Conservation (phyloP, 2,113 vertebrate genomes). For the Verasper variegatus region DNA sequence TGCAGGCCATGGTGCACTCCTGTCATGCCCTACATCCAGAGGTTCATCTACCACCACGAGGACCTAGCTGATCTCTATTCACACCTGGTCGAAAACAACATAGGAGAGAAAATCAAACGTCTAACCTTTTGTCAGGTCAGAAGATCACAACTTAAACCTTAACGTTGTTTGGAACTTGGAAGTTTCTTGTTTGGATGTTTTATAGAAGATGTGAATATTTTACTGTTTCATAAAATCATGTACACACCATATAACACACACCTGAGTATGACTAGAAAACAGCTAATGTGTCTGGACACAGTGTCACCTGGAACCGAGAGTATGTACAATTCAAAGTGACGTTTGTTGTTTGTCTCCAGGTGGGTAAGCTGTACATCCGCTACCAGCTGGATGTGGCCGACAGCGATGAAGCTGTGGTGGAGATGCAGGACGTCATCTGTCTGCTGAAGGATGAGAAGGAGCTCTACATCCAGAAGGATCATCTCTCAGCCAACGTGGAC, state of each 20-base stretch:
- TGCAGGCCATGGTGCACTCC: slow-evolving; percentile 77
- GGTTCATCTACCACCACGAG: slow-evolving; percentile 76
- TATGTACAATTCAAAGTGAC: not conserved
- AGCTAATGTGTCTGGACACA: not conserved
- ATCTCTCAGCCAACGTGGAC: slow-evolving; percentile 74
- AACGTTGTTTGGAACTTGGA: not conserved
- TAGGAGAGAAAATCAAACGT: slow-evolving; percentile 67
- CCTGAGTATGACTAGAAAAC: no score
- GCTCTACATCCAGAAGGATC: slow-evolving; percentile 84
- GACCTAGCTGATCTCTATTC: slow-evolving; percentile 70
- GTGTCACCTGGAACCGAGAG: no score
- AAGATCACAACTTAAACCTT: not conserved
- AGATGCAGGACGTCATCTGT: slow-evolving; percentile 79
- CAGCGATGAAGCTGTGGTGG: slow-evolving; percentile 40
- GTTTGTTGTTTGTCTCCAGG: slow-evolving; percentile 61
- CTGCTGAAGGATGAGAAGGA: slow-evolving; percentile 81
- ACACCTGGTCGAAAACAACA: slow-evolving; percentile 69
- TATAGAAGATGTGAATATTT: no score
- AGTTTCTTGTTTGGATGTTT: no score
- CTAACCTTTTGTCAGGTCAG: slow-evolving; percentile 80
- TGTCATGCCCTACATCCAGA: slow-evolving; percentile 82
- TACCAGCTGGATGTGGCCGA: slow-evolving; percentile 75
- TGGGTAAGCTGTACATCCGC: slow-evolving; percentile 82
- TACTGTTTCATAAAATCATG: no score
- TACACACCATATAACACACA: no score